Base-by-base conservation (phyloP, 2,797 vertebrate genomes). In the Notamacropus eugenii region DNA sequence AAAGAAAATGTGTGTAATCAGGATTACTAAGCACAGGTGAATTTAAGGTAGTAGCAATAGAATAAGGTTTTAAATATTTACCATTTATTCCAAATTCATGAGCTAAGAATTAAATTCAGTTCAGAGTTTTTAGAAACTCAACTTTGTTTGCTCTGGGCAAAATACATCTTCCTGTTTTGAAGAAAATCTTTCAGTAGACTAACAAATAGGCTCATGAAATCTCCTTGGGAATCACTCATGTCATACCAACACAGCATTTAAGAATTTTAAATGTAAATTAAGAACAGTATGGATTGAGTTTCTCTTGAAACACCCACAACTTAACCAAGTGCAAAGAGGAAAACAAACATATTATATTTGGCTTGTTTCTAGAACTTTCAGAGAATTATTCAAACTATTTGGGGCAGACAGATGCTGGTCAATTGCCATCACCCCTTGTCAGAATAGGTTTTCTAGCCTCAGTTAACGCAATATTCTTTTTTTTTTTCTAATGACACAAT, bases 131-230 rank as follows among this genome's bases (percentile, higher is more conserved):
- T 93, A 22, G 52, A 94, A 74, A 82, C 96, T 97, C 96, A 97
- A 95, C 93, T 97, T 96, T 97, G 95, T 97, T 98, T 97, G 82
- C 92, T 91, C 97, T 97, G 98, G 95, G 96, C 94, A 94, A 98
- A 98, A 95, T 74, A 95, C 95, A 97, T 96, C 97, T 97, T 98
- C 97, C 96, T 98, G 97, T 98, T 98, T 97, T 96, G 98, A 97
- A 98, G 92, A 92, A 95, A 96, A 97, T 91, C 58, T 93, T 97
- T 95, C 94, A 95, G n/a, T 91, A 97, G 90, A 54, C 54, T 90
- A 54, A 90, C 16, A 91, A 91, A 91, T 52, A 52, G 96, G 93
- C 95, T 96, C 96, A 96, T 90, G 94, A 97, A 94, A 67, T 94
- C 97, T 96, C 94, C 29, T 97, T 94, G 93, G 97, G 95, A 97